phyloP scores from a whole-genome alignment of 2,888 invertebrate species.

The Blera fallax region DNA sequence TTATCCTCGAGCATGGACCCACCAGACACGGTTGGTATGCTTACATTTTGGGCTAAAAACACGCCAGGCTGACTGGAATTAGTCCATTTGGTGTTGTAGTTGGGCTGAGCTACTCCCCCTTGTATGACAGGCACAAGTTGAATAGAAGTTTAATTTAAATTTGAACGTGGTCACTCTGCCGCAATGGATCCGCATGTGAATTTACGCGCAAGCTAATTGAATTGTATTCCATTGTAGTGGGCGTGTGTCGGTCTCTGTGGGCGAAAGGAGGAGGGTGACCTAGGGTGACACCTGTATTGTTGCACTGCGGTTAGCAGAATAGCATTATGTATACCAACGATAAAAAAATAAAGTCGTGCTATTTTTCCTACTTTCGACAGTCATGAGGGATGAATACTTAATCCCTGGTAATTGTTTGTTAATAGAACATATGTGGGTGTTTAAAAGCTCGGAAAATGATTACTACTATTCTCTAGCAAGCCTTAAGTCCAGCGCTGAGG shows the following conservation, averaged over 20 bases:
- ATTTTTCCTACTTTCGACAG: neutral
- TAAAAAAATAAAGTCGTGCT: neutral
- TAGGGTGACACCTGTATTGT: no score
- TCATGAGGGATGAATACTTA: neutral
- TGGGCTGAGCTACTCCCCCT: neutral
- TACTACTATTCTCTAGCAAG: no score
- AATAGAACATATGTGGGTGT: no score
- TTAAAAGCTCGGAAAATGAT: no score
- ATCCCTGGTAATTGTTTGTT: neutral
- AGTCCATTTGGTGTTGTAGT: neutral
- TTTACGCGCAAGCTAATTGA: conserved; percentile 18
- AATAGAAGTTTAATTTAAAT: conserved; percentile 36
- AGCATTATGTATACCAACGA: neutral
- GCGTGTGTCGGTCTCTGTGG: neutral
- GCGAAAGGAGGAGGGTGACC: no score
- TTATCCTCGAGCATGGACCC: neutral
- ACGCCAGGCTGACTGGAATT: neutral
- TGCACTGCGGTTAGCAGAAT: no score
- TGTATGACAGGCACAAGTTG: neutral
- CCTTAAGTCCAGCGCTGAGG: no score
- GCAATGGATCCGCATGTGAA: conserved; percentile 2
- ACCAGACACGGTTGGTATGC: neutral
- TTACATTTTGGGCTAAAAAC: neutral
- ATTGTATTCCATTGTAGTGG: conserved; percentile 7
- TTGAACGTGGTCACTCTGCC: neutral